Evolutionary conservation across 2,888 invertebrate species (phyloP).

Genomic region (Drosophila parthenogenetica): DNA sequence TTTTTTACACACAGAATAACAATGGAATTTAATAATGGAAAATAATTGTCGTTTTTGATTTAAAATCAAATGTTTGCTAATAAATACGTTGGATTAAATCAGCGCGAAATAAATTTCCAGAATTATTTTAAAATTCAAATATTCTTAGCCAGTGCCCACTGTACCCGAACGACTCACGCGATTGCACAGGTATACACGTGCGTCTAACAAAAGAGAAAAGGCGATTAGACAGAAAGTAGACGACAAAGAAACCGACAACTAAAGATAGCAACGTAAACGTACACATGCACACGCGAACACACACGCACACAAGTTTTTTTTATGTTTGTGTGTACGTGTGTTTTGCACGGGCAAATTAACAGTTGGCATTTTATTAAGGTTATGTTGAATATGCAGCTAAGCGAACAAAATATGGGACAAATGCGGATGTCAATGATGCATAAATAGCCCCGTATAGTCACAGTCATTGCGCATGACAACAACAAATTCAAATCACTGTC

Average conservation of each 20-base stretch:
- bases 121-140: not conserved
- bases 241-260: constrained; percentile 18
- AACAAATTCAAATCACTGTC: constrained; percentile 41
- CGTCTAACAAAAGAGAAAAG: constrained; percentile 10
- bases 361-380: constrained; percentile 56
- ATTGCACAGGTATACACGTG: constrained; percentile 41
- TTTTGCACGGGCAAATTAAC: constrained; percentile 6
- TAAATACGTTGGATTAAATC: not conserved
- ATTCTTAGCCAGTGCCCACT: constrained; percentile 21
- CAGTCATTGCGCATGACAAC: constrained; percentile 58
- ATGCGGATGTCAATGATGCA: constrained; percentile 15
- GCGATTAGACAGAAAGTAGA: constrained; percentile 12
- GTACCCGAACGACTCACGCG: constrained; percentile 29
- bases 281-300: not conserved
- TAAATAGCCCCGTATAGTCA: constrained; percentile 24
- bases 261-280: constrained; percentile 6
- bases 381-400: constrained; percentile 45
- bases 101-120: not conserved
- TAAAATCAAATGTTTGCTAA: not conserved
- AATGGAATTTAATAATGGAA: not conserved
- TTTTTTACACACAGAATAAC: constrained; percentile 45
- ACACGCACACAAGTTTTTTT: not conserved
- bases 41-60: not conserved
- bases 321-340: not conserved
- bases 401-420: constrained; percentile 47